Evolutionary conservation across 2,888 invertebrate species (phyloP), one percentile per base, ranked within the genome.

Genomic region (Lypha dubia): DNA sequence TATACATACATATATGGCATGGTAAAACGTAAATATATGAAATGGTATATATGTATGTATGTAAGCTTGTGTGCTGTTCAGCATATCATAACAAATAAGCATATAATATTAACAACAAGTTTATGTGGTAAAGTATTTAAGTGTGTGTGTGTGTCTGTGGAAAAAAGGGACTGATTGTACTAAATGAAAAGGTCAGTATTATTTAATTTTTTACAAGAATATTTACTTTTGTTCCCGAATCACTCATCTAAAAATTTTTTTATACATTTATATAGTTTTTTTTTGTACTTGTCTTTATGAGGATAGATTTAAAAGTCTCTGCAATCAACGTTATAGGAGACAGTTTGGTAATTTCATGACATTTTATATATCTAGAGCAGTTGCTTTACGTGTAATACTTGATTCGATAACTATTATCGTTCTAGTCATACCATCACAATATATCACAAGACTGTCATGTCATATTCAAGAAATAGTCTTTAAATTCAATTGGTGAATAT

Each of bases 131-230:
- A 38, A 32, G 15, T 51, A 22, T 62, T 9, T 4, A 35, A 24
- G 44, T 9, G 73, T 51, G 35, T 62, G 15, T 4, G 49, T 38
- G 44, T 9, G 73, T n/a, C 38, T n/a, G n/a, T n/a, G 38, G 32
- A 28, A 65, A 73, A 60, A 68, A 38, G 20, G 35, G 28, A 4
- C 28, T 28, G 28, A 49, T n/a, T 44, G 58, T n/a, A 65, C 56
- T 74, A 68, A 44, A 49, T 58, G 73, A 73, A 74, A 80, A 51
- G 65, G 73, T 73, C 80, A 70, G 68, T 70, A 60, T 62, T 32
- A 51, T 44, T 5, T n/a, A 3, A 11, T 38, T 80, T 20, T 51
- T 68, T 44, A 41, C 35, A 73, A 56, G 32, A 65, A 79, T 71
- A 67, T 49, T 68, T 24, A 35, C 20, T 68, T 20, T 41, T 60